Percentiles rank a stretch among this genome's conserved stretches.
Evolutionary conservation across 1,140 invertebrate species (phyloP).

Genomic region (Philotrypesis tridentata): DNA sequence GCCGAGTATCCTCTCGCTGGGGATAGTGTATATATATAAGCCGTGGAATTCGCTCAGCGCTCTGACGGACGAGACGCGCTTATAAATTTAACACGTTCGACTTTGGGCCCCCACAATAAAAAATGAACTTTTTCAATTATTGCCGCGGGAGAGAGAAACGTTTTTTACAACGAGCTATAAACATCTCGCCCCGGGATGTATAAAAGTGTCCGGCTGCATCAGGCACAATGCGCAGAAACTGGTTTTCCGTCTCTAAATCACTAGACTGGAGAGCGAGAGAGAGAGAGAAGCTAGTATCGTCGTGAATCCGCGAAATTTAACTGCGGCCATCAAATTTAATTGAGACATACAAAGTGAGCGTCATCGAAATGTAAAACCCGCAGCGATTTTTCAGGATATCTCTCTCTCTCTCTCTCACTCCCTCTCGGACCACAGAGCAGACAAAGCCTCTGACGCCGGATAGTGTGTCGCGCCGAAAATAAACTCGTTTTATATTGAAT

Average conservation of each 20-base stretch:
- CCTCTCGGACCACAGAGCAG: neutral
- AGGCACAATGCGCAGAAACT: slow-evolving; percentile 19
- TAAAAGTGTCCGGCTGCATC: neutral
- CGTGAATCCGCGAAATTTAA: slow-evolving; percentile 23
- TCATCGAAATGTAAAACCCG: slow-evolving; percentile 19
- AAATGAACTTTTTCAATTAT: slow-evolving; percentile 12
- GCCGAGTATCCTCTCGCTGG: neutral
- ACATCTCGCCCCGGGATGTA: neutral
- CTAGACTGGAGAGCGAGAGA: neutral
- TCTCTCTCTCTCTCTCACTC: neutral
- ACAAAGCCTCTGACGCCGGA: neutral
- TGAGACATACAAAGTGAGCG: slow-evolving; percentile 38
- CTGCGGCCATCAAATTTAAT: slow-evolving; percentile 37
- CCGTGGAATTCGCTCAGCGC: neutral
- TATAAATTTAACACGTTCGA: neutral
- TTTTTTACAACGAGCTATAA: slow-evolving; percentile 8
- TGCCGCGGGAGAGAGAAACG: neutral
- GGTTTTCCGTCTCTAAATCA: slow-evolving; percentile 7
- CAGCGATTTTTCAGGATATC: slow-evolving; percentile 35
- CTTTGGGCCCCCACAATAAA: neutral
- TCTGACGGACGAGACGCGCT: neutral
- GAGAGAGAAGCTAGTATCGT: slow-evolving; percentile 1
- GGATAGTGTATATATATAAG: neutral
- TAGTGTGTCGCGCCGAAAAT: slow-evolving; percentile 30
- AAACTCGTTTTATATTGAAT: slow-evolving; percentile 44